Evolutionary conservation across 2,888 invertebrate species (phyloP), one percentile per base, ranked within the genome.

Genomic region (Cybosia mesomella): DNA sequence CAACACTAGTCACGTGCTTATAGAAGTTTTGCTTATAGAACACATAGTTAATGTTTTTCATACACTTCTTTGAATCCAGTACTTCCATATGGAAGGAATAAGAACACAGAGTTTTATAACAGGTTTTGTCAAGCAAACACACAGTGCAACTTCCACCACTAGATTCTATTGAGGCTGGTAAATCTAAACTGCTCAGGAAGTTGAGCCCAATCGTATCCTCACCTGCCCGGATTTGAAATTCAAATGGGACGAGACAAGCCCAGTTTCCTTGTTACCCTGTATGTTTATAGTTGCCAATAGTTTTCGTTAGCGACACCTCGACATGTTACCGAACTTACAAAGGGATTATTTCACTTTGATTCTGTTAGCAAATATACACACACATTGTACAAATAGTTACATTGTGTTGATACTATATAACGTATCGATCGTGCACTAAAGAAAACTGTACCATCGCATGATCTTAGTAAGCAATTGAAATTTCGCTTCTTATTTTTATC

Each of bases 151-250:
- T 88, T 87, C 79, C 82, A 76, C 73, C 75, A 84, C 80, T 83
- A 87, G 87, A 93, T 92, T 91, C 89, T 92, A 93, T 93, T 92
- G 90, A 84, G 89, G 87, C 85, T 85, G 84, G 85, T 87, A 87
- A 91, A 92, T 92, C 89, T 90, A 91, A 92, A 90, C 91, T 86
- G 87, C 88, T 84, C 86, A 87, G 91, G 89, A 91, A 92, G 90
- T 91, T 91, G 87, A 83, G 82, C 84, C 89, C 90, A 90, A 92
- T 91, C 85, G 88, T 85, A 88, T 91, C 90, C 89, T 89, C 93
- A 94, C 92, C 93, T 93, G 91, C 87, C 78, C 79, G 82, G 77
- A 92, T 94, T 92, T 93, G 92, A 93, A 93, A 88, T 94, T 94
- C 92, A 93, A 92, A 93, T 93, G 84, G 86, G 88, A 85, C 81